Conservation (phyloP, 2,113 vertebrate species). For the Eupsittula cactorum region DNA sequence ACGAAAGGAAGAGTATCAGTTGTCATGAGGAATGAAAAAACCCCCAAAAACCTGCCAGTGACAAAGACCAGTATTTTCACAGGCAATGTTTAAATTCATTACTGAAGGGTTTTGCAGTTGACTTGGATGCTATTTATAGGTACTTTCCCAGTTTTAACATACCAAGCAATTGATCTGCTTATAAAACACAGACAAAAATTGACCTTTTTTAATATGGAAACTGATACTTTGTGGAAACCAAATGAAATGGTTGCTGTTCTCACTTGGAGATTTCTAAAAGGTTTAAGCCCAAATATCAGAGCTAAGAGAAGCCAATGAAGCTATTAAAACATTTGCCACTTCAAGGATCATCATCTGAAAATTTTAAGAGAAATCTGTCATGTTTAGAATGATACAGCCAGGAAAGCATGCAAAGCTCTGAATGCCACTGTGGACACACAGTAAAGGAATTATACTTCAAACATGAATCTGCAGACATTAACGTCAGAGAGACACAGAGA, state of each 20-base stretch:
- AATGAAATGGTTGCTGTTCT: neutral
- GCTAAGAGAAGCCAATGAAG: neutral
- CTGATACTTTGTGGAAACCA: neutral
- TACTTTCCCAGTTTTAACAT: neutral
- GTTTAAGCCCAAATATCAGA: neutral
- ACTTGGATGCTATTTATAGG: neutral
- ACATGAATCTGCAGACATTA: neutral
- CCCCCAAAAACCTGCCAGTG: neutral
- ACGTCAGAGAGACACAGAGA: neutral
- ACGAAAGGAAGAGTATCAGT: neutral
- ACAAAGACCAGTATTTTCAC: neutral
- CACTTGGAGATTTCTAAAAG: neutral
- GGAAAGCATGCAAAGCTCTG: slow-evolving; percentile 6
- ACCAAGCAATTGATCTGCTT: neutral
- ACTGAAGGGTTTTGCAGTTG: neutral
- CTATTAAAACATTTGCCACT: neutral
- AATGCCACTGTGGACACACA: neutral
- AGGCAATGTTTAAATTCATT: neutral
- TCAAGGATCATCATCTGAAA: neutral
- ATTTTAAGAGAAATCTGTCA: neutral
- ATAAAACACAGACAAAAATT: neutral
- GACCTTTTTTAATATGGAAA: neutral
- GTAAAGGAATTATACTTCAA: neutral
- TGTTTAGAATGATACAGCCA: neutral
- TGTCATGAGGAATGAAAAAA: neutral